Evolutionary conservation across 2,888 invertebrate genomes (phyloP).

Genomic region (Volucella inflata): DNA sequence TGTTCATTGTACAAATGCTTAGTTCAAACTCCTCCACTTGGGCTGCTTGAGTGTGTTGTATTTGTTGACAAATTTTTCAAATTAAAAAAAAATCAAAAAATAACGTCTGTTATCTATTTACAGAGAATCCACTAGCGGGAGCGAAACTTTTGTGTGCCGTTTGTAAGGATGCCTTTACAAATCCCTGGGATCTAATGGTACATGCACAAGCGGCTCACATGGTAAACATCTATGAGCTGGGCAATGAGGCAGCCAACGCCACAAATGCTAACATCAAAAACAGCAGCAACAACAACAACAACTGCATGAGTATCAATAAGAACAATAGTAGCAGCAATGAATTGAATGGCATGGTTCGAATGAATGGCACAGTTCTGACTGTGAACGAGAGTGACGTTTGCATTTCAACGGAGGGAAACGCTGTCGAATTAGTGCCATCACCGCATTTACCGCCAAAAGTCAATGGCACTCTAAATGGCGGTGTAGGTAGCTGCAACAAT

Average conservation of each 20-base stretch:
- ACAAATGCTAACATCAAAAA: conserved; percentile 67
- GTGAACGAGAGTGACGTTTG: conserved; percentile 67
- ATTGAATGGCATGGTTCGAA: conserved; percentile 54
- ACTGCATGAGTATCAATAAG: conserved; percentile 66
- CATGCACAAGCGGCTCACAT: conserved; percentile 89
- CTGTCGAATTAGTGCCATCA: conserved; percentile 61
- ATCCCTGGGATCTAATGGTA: conserved; percentile 89
- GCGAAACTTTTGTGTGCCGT: conserved; percentile 87
- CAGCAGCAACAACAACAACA: conserved; percentile 71
- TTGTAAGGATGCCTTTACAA: conserved; percentile 88
- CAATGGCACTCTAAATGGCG: conserved; percentile 68
- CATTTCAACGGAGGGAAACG: conserved; percentile 54
- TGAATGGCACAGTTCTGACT: conserved; percentile 76
- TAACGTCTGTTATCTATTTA: conserved; percentile 30
- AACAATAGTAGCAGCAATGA: conserved; percentile 64
- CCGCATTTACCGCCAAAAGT: conserved; percentile 53
- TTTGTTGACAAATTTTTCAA: conserved; percentile 44
- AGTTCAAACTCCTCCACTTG: conserved; percentile 4
- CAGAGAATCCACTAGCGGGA: conserved; percentile 82
- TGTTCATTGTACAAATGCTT: conserved; percentile 5
- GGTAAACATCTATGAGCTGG: conserved; percentile 88
- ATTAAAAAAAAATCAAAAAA: background rate
- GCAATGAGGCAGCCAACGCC: conserved; percentile 81
- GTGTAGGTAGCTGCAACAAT: conserved; percentile 72
- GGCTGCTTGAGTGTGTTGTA: background rate